phyloP scores from a whole-genome alignment of 2,888 invertebrate genomes.

The Scrobipalpa atriplicella region DNA sequence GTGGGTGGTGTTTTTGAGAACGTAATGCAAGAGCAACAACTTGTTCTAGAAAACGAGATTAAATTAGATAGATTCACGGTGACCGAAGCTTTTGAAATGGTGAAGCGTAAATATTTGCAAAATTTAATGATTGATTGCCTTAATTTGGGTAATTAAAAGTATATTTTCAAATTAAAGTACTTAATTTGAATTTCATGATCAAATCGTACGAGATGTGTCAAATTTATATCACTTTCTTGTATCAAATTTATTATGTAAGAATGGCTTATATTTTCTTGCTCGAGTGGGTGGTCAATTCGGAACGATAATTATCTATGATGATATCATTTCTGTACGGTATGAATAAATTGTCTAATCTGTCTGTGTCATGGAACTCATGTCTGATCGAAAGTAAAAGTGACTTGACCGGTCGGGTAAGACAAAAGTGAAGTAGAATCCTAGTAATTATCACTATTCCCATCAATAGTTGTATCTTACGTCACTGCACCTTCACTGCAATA shows the following conservation, averaged over 20 bases:
- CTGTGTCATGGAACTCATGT: slow-evolving; percentile 26
- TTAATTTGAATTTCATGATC: too few relatives aligned
- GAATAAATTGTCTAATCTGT: slow-evolving; percentile 28
- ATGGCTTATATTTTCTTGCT: slow-evolving; percentile 11
- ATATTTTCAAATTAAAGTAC: too few relatives aligned
- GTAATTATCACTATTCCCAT: slow-evolving; percentile 26
- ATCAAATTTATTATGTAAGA: background rate
- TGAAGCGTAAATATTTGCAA: too few relatives aligned
- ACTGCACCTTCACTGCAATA: slow-evolving; percentile 38
- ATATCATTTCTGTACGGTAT: background rate
- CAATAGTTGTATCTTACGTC: slow-evolving; percentile 29
- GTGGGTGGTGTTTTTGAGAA: slow-evolving; percentile 22
- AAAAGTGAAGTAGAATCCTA: slow-evolving; percentile 34
- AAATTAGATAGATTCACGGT: background rate
- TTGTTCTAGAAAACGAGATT: background rate
- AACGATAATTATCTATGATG: slow-evolving; percentile 6
- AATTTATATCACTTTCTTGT: background rate
- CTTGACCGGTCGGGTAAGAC: slow-evolving; percentile 41
- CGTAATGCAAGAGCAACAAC: slow-evolving; percentile 12
- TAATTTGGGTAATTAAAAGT: background rate
- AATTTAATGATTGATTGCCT: background rate
- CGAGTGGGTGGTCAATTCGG: background rate
- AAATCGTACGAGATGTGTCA: background rate
- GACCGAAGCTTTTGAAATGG: too few relatives aligned
- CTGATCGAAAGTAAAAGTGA: slow-evolving; percentile 50